phyloP scores from a whole-genome alignment of 2,797 vertebrate genomes.

The Enteromius afrohamiltoni region DNA sequence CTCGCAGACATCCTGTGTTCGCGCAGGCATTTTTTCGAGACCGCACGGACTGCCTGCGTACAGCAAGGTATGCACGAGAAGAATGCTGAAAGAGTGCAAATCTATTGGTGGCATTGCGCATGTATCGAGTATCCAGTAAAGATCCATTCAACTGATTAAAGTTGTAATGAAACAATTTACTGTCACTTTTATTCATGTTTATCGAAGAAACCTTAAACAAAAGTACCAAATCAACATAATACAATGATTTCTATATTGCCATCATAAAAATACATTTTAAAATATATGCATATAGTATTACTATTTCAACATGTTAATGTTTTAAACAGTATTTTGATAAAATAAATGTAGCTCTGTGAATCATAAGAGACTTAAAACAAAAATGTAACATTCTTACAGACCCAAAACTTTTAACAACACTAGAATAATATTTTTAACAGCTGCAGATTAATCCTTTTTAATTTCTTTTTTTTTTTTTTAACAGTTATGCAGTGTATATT shows the following conservation, averaged over 20 bases:
- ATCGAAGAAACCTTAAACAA: not conserved
- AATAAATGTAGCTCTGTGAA: not conserved
- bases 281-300: not conserved
- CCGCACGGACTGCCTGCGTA: too few species aligned
- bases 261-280: not conserved
- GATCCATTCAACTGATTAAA: not conserved
- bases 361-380: not conserved
- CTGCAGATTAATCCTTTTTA: not conserved
- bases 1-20: too few species aligned
- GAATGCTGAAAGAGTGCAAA: too few species aligned
- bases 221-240: not conserved
- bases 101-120: too few species aligned
- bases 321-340: not conserved
- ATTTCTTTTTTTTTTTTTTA: not conserved
- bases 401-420: not conserved
- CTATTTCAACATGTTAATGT: not conserved
- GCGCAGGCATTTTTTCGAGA: too few species aligned
- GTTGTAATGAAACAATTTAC: too few species aligned
- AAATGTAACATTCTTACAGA: not conserved
- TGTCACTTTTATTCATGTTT: not conserved
- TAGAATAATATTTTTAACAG: not conserved
- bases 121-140: not conserved
- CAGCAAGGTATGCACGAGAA: too few species aligned
- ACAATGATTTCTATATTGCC: not conserved
- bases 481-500: not conserved